phyloP scores from a whole-genome alignment of 2,113 vertebrate genomes.

The Mola mola region DNA sequence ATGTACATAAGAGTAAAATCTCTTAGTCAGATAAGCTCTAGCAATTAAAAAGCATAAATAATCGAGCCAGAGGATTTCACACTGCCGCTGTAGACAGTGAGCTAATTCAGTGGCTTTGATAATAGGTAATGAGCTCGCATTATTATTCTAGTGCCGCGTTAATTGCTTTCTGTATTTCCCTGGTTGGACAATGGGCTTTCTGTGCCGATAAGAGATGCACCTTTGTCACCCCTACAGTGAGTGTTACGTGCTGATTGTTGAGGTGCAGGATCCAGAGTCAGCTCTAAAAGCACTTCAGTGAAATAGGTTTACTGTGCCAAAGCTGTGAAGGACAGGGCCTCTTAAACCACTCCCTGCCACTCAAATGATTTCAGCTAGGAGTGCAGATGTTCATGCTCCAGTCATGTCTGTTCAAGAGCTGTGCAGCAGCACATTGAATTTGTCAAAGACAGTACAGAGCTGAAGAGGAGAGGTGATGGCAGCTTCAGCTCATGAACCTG shows the following conservation, averaged over 20 bases:
- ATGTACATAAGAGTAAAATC: slow-evolving; percentile 77
- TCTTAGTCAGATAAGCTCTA: slow-evolving; percentile 78
- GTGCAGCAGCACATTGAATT: slow-evolving; percentile 20
- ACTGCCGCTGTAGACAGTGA: slow-evolving; percentile 80
- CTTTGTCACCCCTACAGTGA: slow-evolving; percentile 80
- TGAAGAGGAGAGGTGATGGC: slow-evolving; percentile 19
- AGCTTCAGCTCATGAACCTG: slow-evolving; percentile 35
- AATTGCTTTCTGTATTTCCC: slow-evolving; percentile 86
- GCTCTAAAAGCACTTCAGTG: slow-evolving; percentile 82
- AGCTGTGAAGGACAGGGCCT: slow-evolving; percentile 75
- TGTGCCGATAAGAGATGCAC: slow-evolving; percentile 82
- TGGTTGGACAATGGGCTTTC: slow-evolving; percentile 83
- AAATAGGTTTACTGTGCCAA: slow-evolving; percentile 80
- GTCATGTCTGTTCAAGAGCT: slow-evolving; percentile 50
- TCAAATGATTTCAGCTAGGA: slow-evolving; percentile 67
- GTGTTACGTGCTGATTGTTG: slow-evolving; percentile 80
- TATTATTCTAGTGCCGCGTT: slow-evolving; percentile 82
- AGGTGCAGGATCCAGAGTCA: slow-evolving; percentile 69
- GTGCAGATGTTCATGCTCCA: slow-evolving; percentile 67
- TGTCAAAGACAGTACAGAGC: slow-evolving; percentile 47
- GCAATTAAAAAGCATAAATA: slow-evolving; percentile 85
- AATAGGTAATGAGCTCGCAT: slow-evolving; percentile 85
- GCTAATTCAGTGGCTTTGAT: slow-evolving; percentile 85
- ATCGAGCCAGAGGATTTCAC: slow-evolving; percentile 82
- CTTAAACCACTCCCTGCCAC: slow-evolving; percentile 71